These are phyloP conservation scores for Spodoptera littoralis DNA, from an alignment of 2,888 invertebrate species.

Conservation along the genomic window DNA sequence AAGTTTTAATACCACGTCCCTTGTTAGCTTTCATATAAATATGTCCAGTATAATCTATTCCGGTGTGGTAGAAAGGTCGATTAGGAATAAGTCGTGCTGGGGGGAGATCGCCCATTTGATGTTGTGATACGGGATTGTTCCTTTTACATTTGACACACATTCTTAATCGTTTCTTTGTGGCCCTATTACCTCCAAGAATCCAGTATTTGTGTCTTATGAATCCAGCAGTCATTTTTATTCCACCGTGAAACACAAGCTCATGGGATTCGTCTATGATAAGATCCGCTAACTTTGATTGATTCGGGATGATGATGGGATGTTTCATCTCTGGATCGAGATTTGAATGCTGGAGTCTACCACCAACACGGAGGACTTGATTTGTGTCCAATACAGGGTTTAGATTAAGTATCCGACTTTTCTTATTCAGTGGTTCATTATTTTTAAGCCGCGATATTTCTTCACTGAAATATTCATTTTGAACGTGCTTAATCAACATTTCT, in stretches of 20 bases:
- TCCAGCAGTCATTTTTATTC: constrained; percentile 16
- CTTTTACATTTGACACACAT: constrained; percentile 10
- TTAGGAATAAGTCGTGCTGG: constrained; percentile 14
- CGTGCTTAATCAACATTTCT: constrained; percentile 11
- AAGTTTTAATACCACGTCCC: constrained; percentile 15
- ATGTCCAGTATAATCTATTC: constrained; percentile 24
- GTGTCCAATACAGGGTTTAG: constrained; percentile 16
- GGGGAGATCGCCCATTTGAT: constrained; percentile 11
- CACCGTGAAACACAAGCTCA: constrained; percentile 14
- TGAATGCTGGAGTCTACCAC: constrained; percentile 7
- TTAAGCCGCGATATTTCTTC: constrained; percentile 6
- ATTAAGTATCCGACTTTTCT: constrained; percentile 4
- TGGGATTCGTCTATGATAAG: constrained; percentile 16
- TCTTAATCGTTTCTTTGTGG: constrained; percentile 14
- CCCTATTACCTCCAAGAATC: constrained; percentile 9
- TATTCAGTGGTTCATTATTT: neutral
- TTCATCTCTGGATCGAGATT: constrained; percentile 9
- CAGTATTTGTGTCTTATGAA: constrained; percentile 17
- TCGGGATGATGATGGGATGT: constrained; percentile 13
- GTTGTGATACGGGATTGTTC: constrained; percentile 1
- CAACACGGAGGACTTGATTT: constrained; percentile 7
- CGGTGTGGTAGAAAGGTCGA: constrained; percentile 24
- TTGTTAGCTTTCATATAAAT: constrained; percentile 12
- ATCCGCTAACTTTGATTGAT: constrained; percentile 11
- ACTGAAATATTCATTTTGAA: constrained; percentile 1